A percentile compares a stretch with the other conserved stretches of the same genome.
Conservation (phyloP, 2,888 invertebrate species). For the Tinea pellionella region DNA sequence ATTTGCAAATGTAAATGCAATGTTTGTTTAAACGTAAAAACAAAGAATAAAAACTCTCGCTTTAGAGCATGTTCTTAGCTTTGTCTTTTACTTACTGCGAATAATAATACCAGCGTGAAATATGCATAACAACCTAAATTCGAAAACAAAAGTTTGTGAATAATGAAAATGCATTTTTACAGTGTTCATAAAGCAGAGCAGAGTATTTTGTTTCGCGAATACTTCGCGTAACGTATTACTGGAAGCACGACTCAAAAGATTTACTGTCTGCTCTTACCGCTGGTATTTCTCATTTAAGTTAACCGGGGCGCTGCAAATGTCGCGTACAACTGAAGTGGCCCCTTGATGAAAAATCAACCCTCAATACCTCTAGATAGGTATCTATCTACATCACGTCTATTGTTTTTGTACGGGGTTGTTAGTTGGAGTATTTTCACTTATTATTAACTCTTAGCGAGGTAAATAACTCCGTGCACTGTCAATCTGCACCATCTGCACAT, state of each 20-base stretch:
- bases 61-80: neutral
- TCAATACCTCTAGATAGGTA: neutral
- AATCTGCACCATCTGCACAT: too few relatives aligned
- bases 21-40: neutral
- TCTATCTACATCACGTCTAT: neutral
- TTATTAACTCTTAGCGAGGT: too few relatives aligned
- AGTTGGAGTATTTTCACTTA: neutral
- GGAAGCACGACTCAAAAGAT: neutral
- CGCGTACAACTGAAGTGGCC: neutral
- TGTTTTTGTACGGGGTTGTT: neutral
- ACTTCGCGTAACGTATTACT: neutral
- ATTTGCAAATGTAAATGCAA: neutral
- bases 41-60: neutral
- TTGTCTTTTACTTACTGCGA: neutral
- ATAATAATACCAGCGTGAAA: neutral
- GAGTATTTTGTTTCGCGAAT: constrained; percentile 10
- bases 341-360: neutral
- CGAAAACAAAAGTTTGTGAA: constrained; percentile 6
- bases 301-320: constrained; percentile 4
- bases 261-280: neutral
- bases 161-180: constrained; percentile 5
- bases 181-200: neutral
- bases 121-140: constrained; percentile 8
- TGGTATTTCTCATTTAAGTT: constrained; percentile 12
- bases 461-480: too few relatives aligned